Evolutionary conservation across 2,113 vertebrate genomes (phyloP).

Genomic region (Platichthys flesus): DNA sequence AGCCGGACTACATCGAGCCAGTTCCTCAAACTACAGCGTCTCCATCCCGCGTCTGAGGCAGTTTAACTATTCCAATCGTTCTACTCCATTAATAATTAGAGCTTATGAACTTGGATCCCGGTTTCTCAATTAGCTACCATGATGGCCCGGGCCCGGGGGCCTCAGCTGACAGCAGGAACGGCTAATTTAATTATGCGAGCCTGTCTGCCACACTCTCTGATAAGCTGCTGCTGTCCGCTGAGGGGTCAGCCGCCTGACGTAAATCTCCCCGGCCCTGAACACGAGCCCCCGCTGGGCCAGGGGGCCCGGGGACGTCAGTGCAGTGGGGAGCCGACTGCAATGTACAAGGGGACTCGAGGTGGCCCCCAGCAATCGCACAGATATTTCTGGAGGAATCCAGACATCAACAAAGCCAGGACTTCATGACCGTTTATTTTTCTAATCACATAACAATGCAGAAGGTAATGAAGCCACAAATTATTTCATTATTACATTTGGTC

Average conservation of each 20-base stretch:
- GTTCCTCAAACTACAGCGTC: conserved; percentile 11
- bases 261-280: conserved; percentile 51
- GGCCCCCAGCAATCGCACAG: not conserved
- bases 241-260: conserved; percentile 51
- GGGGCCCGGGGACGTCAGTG: conserved; percentile 34
- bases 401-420: not conserved
- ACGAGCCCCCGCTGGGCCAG: conserved; percentile 44
- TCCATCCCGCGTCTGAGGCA: conserved; percentile 10
- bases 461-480: no score
- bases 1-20: conserved; percentile 5
- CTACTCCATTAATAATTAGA: conserved; percentile 48
- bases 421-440: not conserved
- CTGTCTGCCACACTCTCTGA: conserved; percentile 59
- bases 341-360: not conserved
- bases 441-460: not conserved
- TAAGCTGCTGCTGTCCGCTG: conserved; percentile 54
- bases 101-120: conserved; percentile 35
- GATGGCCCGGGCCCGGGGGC: conserved; percentile 42
- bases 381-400: conserved; percentile 2
- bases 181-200: conserved; percentile 66
- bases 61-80: conserved; percentile 48
- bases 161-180: conserved; percentile 70
- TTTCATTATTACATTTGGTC: no score
- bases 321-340: conserved; percentile 22
- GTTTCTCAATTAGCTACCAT: conserved; percentile 56